Conservation (phyloP, 37 sponge, comb jelly and placozoan genomes). For the Aplysina aerophoba region DNA sequence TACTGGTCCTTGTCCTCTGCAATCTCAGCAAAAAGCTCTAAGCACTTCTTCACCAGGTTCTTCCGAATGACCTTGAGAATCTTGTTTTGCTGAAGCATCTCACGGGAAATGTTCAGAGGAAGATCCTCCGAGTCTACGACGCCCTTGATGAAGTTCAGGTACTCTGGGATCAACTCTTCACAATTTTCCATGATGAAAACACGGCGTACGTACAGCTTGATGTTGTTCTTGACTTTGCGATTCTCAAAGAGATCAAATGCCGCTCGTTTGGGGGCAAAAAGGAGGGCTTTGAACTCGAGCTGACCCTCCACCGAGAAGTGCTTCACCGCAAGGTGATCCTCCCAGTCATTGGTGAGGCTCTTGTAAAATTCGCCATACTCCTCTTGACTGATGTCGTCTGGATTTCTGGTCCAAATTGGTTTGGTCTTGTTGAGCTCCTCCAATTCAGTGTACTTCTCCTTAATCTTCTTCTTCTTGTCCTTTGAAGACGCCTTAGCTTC, state of each 20-base stretch:
- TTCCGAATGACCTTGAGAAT: conserved; percentile 98
- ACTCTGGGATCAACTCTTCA: conserved; percentile 99
- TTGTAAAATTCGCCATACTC: conserved; percentile 99
- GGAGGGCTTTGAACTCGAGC: conserved; percentile 95
- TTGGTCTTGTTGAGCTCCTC: conserved; percentile 99
- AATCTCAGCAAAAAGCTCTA: conserved; percentile 92
- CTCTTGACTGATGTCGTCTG: conserved; percentile 95
- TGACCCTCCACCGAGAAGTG: conserved; percentile 99
- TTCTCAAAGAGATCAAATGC: conserved; percentile 99
- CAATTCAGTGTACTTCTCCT: conserved; percentile 97
- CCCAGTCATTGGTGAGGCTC: conserved; percentile 99
- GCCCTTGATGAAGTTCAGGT: conserved; percentile 98
- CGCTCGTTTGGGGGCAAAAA: conserved; percentile 95
- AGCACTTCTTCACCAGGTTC: conserved; percentile 98
- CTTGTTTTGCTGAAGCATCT: conserved; percentile 99
- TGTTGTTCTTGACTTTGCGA: conserved; percentile 97
- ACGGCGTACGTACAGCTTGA: conserved; percentile 98
- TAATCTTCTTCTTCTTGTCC: conserved; percentile 88
- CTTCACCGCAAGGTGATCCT: conserved; percentile 98
- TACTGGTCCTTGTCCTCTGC: conserved; percentile 93
- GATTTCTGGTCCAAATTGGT: conserved; percentile 97
- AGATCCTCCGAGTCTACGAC: conserved; percentile 98
- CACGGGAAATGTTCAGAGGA: conserved; percentile 98
- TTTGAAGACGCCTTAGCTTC: conserved; percentile 64
- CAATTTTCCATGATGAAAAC: conserved; percentile 99